Percentiles rank a stretch among this genome's conserved stretches.
These are phyloP conservation scores for Cetonia aurata DNA, from an alignment of 2,888 invertebrate genomes.

Conservation along the genomic window DNA sequence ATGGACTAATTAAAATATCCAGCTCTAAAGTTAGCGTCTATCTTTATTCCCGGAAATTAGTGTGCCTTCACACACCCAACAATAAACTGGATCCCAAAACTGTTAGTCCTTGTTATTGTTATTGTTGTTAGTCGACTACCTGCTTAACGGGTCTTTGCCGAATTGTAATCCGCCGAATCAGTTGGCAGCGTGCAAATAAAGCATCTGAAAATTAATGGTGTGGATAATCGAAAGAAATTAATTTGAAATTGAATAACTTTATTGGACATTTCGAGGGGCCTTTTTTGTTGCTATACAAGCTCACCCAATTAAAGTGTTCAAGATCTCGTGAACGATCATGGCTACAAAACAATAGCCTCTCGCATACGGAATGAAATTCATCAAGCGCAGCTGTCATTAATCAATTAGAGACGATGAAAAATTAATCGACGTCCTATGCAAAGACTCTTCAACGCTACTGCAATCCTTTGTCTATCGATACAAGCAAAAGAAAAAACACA, in stretches of 20 bases:
- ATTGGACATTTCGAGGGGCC: too few species aligned
- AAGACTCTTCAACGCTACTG: not conserved
- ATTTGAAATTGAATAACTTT: too few species aligned
- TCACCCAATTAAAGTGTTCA: too few species aligned
- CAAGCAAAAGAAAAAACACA: not conserved
- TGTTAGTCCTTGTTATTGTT: conserved; percentile 5
- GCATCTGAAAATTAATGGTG: too few species aligned
- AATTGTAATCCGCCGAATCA: conserved; percentile 1
- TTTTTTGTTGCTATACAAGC: too few species aligned
- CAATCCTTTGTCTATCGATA: not conserved
- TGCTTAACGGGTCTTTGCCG: conserved; percentile 20
- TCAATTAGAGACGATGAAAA: conserved; percentile 22
- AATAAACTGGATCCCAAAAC: conserved; percentile 4
- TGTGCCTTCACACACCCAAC: conserved; percentile 2
- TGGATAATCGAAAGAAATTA: too few species aligned
- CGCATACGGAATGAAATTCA: not conserved
- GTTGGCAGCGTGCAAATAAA: too few species aligned
- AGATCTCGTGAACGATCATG: too few species aligned
- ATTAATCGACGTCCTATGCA: not conserved
- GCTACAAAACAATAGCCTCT: too few species aligned
- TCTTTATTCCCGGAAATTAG: conserved; percentile 27
- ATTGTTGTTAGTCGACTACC: conserved; percentile 21
- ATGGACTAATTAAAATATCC: conserved; percentile 34
- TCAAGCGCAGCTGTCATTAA: not conserved
- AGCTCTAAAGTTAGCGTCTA: conserved; percentile 22